These are phyloP conservation scores for Mantis religiosa DNA, from an alignment of 2,888 invertebrate genomes.

Conservation along the genomic window DNA sequence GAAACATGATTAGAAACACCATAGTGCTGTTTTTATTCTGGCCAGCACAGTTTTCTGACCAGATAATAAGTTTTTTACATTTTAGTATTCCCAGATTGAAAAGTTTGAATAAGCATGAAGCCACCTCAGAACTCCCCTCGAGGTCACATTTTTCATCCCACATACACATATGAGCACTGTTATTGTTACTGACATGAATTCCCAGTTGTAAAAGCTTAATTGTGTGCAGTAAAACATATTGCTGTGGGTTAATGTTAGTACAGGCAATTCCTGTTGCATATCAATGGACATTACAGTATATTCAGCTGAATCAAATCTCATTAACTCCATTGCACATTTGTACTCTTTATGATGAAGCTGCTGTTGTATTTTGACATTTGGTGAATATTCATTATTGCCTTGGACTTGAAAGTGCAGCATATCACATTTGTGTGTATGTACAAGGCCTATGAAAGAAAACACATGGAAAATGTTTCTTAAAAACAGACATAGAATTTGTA, in stretches of 20 bases:
- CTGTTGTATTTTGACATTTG: too few species aligned
- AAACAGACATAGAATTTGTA: constrained; percentile 1
- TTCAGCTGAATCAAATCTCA: too few species aligned
- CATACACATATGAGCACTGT: neutral
- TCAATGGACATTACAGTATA: too few species aligned
- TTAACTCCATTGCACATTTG: too few species aligned
- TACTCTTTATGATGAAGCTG: too few species aligned
- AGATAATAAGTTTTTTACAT: too few species aligned
- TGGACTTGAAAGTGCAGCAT: neutral
- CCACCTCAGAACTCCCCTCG: neutral
- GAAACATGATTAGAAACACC: neutral
- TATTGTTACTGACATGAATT: neutral
- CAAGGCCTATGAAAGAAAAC: neutral
- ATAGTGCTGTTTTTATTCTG: neutral
- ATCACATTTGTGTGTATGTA: neutral
- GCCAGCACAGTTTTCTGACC: neutral
- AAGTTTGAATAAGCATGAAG: neutral
- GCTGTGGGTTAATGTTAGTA: neutral
- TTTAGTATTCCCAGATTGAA: neutral
- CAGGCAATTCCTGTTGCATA: too few species aligned
- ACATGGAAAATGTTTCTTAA: too few species aligned
- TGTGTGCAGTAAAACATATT: neutral
- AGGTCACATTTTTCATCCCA: neutral
- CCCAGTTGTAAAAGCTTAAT: neutral
- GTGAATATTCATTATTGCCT: too few species aligned